Evolutionary conservation across 30 jellyfish, hydroid and myxozoan species (phyloP), one percentile per base, ranked within the genome.

Genomic region (Sanderia malayensis): DNA sequence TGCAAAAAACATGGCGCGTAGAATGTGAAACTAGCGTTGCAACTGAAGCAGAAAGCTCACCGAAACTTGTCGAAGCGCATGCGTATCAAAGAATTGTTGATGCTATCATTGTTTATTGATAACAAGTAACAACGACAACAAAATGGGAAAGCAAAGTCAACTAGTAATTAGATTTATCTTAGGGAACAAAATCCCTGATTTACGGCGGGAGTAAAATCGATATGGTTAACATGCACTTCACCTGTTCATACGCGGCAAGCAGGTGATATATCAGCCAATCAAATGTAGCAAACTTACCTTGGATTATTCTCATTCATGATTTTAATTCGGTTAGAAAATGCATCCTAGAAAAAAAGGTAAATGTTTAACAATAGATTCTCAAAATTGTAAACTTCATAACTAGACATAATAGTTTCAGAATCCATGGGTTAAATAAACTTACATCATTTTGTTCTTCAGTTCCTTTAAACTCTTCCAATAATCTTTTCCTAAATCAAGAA

Each of bases 291-390:
- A 20, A 18, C 72, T 71, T 23, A 74, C 86, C 70, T 74, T 32
- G 86, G 86, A 41, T 74, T 74, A 28, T 61, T 58, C 11, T 61
- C 58, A 62, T 59, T 74, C 86, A 74, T 74, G 13, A 24, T 41
- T 30, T 41, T 25, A 0, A 74, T 69, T 1, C 86, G 68, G 4
- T 58, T 25, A 61, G 23, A 58, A 69, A 21, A 1, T 24, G 77
- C 78, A 31, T 59, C 77, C 86, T 74, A 22, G 18, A 74, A 74
- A 6, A 19, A 4, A 24, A 2, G n/a, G 8, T 41, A 41, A 41
- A 41, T 41, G 55, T 6, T 41, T 41, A 41, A 8, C 55, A 41
- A 41, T 41, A 8, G 55, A 41, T 41, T 41, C 55, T 8, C 11
- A 8, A 8, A 15, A 41, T 15, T 41, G 11, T 41, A 6, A 41